Base-by-base conservation (phyloP, 2,797 vertebrate species). In the Triplophysa yarkandensis region DNA sequence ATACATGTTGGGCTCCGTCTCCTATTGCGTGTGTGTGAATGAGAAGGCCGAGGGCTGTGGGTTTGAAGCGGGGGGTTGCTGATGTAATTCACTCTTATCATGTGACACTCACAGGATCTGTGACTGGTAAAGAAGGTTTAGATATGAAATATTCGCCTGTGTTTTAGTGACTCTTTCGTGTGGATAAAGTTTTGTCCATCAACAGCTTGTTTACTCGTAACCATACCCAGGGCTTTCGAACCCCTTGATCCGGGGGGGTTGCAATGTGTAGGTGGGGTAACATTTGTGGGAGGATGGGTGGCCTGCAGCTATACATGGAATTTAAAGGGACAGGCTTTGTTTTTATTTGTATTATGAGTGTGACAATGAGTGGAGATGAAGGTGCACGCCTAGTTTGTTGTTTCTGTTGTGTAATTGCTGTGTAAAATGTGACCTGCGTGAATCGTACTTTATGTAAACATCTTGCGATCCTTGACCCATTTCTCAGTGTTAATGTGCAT, bases 311-410 rank as follows among this genome's bases (percentile, higher is more conserved):
- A 87, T 89, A 87, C 79, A 83, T 86, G 85, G 82, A 84, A 89
- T 91, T 90, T 92, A 92, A 92, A 92, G 89, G 86, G 88, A 86
- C 90, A 89, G 84, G 62, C 81, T 78, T 84, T 88, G 79, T 91
- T 89, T 91, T 83, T 81, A 25, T 76, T 82, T 88, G 79, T 79
- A 50, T 77, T 61, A 17, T 21, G 48, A 57, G 41, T 6, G 23
- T 58, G 32, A 55, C 7, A 50, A 30, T 46, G 28, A 16, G n/a
- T 7, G 6, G 4, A 64, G 43, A 54, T 2, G 8, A 3, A 4
- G 2, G 36, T 16, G 4, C 2, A 1, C 2, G 10, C 48, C 17
- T 52, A 10, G 10, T 23, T 9, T 6, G 28, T 62, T 30, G 41
- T 71, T 19, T 44, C 1, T 60, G n/a, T 65, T 13, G 16, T 19